Conservation (phyloP, 2,888 invertebrate genomes). For the Tachina lurida region DNA sequence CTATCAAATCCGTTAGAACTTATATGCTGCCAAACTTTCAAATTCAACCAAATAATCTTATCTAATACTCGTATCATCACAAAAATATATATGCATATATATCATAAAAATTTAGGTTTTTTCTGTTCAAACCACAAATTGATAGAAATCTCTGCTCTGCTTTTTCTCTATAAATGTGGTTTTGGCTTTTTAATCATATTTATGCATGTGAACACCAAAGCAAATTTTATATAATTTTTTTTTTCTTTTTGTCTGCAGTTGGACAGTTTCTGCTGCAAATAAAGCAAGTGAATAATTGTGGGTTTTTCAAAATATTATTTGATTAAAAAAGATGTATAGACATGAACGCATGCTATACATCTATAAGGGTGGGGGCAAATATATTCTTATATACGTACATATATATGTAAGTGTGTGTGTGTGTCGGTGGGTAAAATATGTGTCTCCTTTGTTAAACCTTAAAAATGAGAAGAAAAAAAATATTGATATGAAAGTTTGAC, state of each 20-base stretch:
- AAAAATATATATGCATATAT: conserved; percentile 27
- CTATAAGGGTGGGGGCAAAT: neutral
- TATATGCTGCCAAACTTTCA: conserved; percentile 11
- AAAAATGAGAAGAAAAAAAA: conserved; percentile 28
- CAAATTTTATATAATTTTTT: conserved; percentile 27
- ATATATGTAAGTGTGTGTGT: neutral
- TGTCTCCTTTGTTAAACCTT: conserved; percentile 31
- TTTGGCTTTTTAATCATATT: conserved; percentile 64
- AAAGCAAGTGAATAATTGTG: conserved; percentile 60
- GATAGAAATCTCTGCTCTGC: conserved; percentile 50
- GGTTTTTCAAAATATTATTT: conserved; percentile 63
- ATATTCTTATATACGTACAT: neutral
- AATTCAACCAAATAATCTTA: conserved; percentile 1
- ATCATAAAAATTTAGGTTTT: conserved; percentile 1
- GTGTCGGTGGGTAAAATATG: neutral
- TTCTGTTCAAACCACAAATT: conserved; percentile 57
- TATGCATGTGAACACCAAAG: conserved; percentile 59
- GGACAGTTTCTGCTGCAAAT: conserved; percentile 6
- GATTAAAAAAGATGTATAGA: conserved; percentile 52
- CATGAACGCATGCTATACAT: neutral
- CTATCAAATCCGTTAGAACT: neutral
- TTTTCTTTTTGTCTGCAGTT: conserved; percentile 10
- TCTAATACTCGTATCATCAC: conserved; percentile 1
- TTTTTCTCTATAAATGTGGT: neutral
- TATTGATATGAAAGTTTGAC: conserved; percentile 61